Conservation (phyloP, 2,888 invertebrate genomes). For the Hirtodrosophila trivittata region DNA sequence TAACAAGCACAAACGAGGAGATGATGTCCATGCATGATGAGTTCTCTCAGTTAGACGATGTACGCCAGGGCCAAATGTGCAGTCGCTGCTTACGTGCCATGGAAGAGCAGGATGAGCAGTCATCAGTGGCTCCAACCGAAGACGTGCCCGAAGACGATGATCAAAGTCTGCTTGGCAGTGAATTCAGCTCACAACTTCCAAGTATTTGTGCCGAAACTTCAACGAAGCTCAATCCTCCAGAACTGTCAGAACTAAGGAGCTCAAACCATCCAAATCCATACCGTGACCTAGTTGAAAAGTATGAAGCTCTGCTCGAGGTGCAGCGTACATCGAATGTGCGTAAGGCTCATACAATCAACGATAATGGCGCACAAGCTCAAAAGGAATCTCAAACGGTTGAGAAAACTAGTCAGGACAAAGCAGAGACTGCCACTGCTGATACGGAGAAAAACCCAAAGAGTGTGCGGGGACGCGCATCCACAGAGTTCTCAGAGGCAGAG, state of each 20-base stretch:
- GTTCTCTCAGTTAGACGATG: constrained; percentile 92
- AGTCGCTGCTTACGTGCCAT: constrained; percentile 90
- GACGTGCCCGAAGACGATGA: constrained; percentile 86
- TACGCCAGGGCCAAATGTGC: constrained; percentile 93
- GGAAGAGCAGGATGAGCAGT: constrained; percentile 84
- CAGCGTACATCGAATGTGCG: constrained; percentile 87
- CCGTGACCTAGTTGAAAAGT: constrained; percentile 92
- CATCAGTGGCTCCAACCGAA: constrained; percentile 88
- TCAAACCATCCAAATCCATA: constrained; percentile 87
- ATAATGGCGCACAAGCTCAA: constrained; percentile 69
- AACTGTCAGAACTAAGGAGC: constrained; percentile 68
- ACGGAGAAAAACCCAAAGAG: constrained; percentile 50
- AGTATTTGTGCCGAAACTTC: constrained; percentile 82
- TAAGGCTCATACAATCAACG: constrained; percentile 64
- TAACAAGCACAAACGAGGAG: constrained; percentile 87
- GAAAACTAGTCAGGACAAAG: constrained; percentile 86
- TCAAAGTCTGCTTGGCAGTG: constrained; percentile 85
- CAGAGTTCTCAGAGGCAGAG: constrained; percentile 93
- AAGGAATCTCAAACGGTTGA: constrained; percentile 91
- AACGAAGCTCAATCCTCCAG: constrained; percentile 58
- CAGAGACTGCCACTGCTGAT: constrained; percentile 29
- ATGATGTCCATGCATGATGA: constrained; percentile 91
- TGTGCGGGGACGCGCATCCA: constrained; percentile 88
- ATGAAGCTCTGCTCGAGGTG: constrained; percentile 91
- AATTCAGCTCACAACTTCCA: constrained; percentile 67